Evolutionary conservation across 2,888 invertebrate genomes (phyloP).

Genomic region (Torymus auratus): DNA sequence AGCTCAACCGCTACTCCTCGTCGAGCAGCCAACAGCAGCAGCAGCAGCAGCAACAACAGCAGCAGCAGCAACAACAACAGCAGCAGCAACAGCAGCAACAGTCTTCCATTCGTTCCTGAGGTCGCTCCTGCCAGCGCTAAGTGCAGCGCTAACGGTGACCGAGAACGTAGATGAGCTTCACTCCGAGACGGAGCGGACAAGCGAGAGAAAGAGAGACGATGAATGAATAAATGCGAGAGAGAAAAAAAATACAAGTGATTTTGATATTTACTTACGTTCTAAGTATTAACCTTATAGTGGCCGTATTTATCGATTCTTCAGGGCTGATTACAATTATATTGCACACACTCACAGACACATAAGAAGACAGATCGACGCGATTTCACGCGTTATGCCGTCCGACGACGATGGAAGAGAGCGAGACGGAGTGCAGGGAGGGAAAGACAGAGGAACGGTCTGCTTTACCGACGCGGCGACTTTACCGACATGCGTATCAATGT

Average conservation of each 20-base stretch:
- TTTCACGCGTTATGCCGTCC: constrained; percentile 51
- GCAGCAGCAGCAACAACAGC: constrained; percentile 38
- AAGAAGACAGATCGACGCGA: not conserved
- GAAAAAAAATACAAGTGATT: constrained; percentile 44
- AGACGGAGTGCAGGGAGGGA: not conserved
- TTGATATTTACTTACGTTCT: constrained; percentile 58
- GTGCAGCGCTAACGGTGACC: constrained; percentile 18
- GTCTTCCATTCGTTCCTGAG: constrained; percentile 72
- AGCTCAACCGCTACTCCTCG: constrained; percentile 79
- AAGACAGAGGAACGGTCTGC: not conserved
- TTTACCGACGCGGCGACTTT: constrained; percentile 28
- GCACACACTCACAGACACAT: no score
- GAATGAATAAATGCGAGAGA: not conserved
- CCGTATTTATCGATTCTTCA: constrained; percentile 61
- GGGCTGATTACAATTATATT: constrained; percentile 44
- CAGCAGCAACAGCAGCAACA: constrained; percentile 49
- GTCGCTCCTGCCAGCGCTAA: constrained; percentile 44
- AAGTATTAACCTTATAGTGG: constrained; percentile 59
- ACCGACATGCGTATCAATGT: no score
- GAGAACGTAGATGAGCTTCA: not conserved
- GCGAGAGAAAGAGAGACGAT: not conserved
- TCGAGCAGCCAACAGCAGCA: constrained; percentile 54
- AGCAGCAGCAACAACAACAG: constrained; percentile 38
- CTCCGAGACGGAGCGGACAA: not conserved
- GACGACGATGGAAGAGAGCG: constrained; percentile 16